A percentile compares a stretch with the other conserved stretches of the same genome.
Evolutionary conservation across 2,113 vertebrate genomes (phyloP).

Genomic region (Neolamprologus sp.): DNA sequence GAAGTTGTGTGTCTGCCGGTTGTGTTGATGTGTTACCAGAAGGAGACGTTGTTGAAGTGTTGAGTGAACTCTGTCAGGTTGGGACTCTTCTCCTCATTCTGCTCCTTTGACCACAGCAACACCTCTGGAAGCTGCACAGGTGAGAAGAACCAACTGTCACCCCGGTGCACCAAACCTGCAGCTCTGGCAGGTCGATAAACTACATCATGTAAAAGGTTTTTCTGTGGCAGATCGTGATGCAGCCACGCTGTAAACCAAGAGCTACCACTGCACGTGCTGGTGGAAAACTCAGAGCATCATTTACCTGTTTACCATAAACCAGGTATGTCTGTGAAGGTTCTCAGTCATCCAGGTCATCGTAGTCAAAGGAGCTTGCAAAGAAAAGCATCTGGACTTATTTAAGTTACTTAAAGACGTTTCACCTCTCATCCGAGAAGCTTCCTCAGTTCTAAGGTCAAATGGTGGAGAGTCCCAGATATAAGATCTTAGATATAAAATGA

Average conservation of each 20-base stretch:
- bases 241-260: neutral
- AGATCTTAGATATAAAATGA: too few relatives aligned
- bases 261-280: neutral
- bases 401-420: too few relatives aligned
- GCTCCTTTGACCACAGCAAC: slow-evolving; percentile 92
- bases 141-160: neutral
- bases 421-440: too few relatives aligned
- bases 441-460: too few relatives aligned
- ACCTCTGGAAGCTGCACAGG: slow-evolving; percentile 85
- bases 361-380: too few relatives aligned
- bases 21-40: slow-evolving; percentile 77
- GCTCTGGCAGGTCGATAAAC: neutral
- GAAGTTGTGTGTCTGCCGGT: neutral
- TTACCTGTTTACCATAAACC: neutral
- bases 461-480: too few relatives aligned
- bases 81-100: slow-evolving; percentile 94
- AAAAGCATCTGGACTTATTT: too few relatives aligned
- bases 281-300: neutral
- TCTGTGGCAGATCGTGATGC: neutral
- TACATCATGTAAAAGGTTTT: neutral
- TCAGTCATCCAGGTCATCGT: too few relatives aligned
- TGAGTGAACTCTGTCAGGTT: slow-evolving; percentile 94
- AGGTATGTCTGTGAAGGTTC: too few relatives aligned
- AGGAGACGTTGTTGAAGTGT: slow-evolving; percentile 98
- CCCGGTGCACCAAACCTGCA: neutral